phyloP scores from a whole-genome alignment of 2,113 vertebrate genomes.

The Otocyon megalotis region DNA sequence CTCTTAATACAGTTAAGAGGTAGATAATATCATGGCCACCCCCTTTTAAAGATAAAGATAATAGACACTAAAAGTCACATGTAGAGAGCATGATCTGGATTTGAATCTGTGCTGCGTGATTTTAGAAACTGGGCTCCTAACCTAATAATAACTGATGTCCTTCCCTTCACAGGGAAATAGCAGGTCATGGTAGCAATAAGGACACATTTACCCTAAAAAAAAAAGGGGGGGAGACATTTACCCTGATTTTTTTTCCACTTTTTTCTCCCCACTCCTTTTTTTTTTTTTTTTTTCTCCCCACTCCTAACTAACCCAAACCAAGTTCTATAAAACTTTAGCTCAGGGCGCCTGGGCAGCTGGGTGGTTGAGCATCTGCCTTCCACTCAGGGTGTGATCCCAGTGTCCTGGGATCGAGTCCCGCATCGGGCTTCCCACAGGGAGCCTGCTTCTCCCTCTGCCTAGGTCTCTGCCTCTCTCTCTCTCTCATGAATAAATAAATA shows the following conservation, averaged over 20 bases:
- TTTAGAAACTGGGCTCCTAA: background rate
- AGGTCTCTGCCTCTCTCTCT: too few species aligned
- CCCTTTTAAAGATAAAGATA: slow-evolving; percentile 17
- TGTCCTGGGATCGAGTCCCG: too few species aligned
- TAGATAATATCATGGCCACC: background rate
- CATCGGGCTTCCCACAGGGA: too few species aligned
- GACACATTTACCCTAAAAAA: background rate
- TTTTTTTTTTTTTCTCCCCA: background rate
- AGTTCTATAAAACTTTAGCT: background rate
- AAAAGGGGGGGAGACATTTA: background rate
- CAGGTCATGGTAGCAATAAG: background rate
- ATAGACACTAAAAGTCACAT: background rate
- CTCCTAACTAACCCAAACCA: background rate
- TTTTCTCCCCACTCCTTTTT: background rate
- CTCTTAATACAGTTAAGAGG: background rate
- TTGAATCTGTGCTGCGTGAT: background rate
- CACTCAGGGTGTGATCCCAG: too few species aligned
- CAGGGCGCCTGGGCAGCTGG: too few species aligned
- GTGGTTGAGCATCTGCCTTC: too few species aligned
- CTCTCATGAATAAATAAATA: too few species aligned
- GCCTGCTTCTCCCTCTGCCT: too few species aligned
- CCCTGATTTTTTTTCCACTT: background rate
- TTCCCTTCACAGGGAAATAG: background rate
- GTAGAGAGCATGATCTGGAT: background rate
- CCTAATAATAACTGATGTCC: background rate